Evolutionary conservation across 2,888 invertebrate species (phyloP), one percentile per base, ranked within the genome.

Genomic region (Sinotaia quadrata): DNA sequence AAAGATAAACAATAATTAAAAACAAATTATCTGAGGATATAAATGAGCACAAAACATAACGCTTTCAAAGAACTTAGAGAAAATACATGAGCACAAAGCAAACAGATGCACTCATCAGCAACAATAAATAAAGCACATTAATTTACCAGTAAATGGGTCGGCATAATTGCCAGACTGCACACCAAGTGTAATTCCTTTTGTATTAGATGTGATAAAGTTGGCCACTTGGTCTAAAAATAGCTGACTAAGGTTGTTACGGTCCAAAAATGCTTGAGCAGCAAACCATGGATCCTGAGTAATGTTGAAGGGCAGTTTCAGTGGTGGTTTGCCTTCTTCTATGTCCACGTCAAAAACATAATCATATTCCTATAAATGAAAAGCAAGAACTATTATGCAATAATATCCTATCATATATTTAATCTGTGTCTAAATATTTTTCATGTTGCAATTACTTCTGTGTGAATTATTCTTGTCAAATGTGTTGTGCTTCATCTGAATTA

Each of bases 311-410:
- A 98, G 90, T 87, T 98, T 96, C 24, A 97, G 90, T 0, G 95
- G 92, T 0, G 95, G 95, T 58, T 92, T 92, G 0, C 94, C 95
- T 84, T 97, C 97, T 84, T 96, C 94, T 67, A 98, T 93, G 82
- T 97, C 97, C n/a, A 98, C 95, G 76, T 92, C 93, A 88, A 98
- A 98, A 34, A 98, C 97, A 89, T 92, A 97, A 89, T 98, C 98
- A 85, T 97, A 98, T 83, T 95, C 94, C 90, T 91, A 80, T 10
- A 54, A 31, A 18, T 5, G 18, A 24, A 21, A 12, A 52, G 24
- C 2, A 4, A 12, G 24, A 52, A 21, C 2, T 24, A 31, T 31
- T n/a, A n/a, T n/a, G n/a, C n/a, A n/a, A n/a, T n/a, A n/a, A n/a
- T n/a, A n/a, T n/a, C n/a, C n/a, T n/a, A n/a, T n/a, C n/a, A n/a